Percentiles rank a stretch among this genome's conserved stretches.
Evolutionary conservation across 2,113 vertebrate genomes (phyloP).

Genomic region (Microcebus griseorufus): DNA sequence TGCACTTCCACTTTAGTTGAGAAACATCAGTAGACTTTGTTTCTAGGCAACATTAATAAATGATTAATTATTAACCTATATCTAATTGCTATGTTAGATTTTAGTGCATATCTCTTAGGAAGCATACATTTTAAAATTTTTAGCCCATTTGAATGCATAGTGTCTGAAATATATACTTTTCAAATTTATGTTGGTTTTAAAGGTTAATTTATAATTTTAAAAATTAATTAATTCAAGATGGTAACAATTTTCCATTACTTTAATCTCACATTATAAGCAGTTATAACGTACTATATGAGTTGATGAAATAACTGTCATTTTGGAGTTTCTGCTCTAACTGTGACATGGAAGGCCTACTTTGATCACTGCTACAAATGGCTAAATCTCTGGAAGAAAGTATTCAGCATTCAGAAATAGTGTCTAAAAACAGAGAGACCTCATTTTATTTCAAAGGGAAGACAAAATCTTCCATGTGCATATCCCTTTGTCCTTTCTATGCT

Average conservation of each 20-base stretch:
- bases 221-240: not conserved
- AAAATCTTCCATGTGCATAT: not conserved
- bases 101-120: not conserved
- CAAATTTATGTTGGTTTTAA: not conserved
- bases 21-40: not conserved
- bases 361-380: not conserved
- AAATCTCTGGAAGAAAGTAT: constrained; percentile 1
- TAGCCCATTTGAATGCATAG: not conserved
- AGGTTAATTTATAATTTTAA: not conserved
- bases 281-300: not conserved
- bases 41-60: not conserved
- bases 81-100: not conserved
- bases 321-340: not conserved
- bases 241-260: not conserved
- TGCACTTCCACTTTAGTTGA: not conserved
- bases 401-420: constrained; percentile 38
- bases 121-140: not conserved
- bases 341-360: not conserved
- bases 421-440: not conserved
- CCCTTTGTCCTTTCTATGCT: not conserved
- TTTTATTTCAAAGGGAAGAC: not conserved
- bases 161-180: not conserved
- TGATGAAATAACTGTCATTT: not conserved
- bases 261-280: not conserved
- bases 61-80: not conserved